Percentiles rank a stretch among this genome's conserved stretches.
Conservation (phyloP, 1,140 invertebrate species). For the Macrotrachela quadricornifera region DNA sequence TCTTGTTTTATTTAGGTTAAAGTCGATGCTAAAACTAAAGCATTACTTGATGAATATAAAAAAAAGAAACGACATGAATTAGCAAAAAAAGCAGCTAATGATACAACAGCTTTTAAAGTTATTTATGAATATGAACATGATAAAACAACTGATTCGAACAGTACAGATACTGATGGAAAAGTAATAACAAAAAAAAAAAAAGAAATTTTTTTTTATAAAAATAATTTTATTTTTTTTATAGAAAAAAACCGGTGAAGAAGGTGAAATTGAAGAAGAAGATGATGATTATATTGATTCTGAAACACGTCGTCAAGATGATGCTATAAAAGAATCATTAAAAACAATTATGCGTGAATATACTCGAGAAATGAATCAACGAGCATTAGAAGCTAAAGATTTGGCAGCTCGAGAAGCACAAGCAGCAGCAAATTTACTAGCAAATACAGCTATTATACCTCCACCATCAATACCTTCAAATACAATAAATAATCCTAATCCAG, state of each 20-base stretch:
- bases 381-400: constrained; percentile 37
- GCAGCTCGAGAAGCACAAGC: background rate
- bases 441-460: background rate
- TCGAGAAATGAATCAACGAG: constrained; percentile 33
- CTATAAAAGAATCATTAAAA: constrained; percentile 48
- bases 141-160: constrained; percentile 12
- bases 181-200: constrained; percentile 40
- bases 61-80: constrained; percentile 16
- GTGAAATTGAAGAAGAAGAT: constrained; percentile 14
- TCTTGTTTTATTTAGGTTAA: constrained; percentile 37
- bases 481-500: no score
- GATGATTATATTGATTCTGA: constrained; percentile 21
- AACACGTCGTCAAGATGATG: constrained; percentile 21
- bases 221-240: constrained; percentile 45
- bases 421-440: background rate
- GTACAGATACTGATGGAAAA: constrained; percentile 22
- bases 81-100: background rate
- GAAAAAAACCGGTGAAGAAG: constrained; percentile 36
- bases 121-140: background rate
- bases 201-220: constrained; percentile 29
- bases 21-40: constrained; percentile 92
- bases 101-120: background rate
- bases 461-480: constrained; percentile 15
- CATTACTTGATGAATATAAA: constrained; percentile 68
- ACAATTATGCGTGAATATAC: constrained; percentile 59